Evolutionary conservation across 2,888 invertebrate species (phyloP), one percentile per base, ranked within the genome.

Genomic region (Desoria tigrina): DNA sequence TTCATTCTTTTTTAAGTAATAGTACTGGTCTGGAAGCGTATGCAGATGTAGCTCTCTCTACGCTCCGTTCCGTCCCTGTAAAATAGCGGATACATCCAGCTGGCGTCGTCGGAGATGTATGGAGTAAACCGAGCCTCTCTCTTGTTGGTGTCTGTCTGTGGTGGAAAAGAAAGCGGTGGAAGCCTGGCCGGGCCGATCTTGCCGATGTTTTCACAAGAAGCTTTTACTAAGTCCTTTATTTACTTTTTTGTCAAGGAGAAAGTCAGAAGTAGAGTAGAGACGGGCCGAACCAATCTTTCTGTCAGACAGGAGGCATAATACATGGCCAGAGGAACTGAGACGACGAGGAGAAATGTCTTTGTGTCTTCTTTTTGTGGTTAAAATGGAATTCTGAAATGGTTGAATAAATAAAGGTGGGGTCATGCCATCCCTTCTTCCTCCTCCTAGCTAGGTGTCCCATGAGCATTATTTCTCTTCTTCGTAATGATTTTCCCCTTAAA

Each of bases 361-460:
- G 57, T 57, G 42, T 57, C 57, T 57, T 57, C 57, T 57, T 23
- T 57, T 23, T 37, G 57, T 57, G 57, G 42, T 26, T 23, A 57
- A 57, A 57, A 42, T 57, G 57, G 57, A 57, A 57, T 37, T 57
- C 42, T 42, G 57, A 57, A 57, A 57, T 57, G 39, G 23, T 39
- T 57, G 57, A 57, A 57, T 57, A 57, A 57, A 57, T 57, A 57
- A 57, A 42, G 57, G 42, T 42, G 42, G 57, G 39, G 55, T 55
- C 32, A 55, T 32, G 32, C 32, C 32, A 18, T 28, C 55, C 51
- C 21, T 9, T 51, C 51, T 23, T 18, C 45, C 45, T 45, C n/a
- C 6, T 45, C 24, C 32, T 4, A 51, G 51, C 14, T 11, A 51
- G 23, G 51, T 51, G 26, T 51, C 51, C 51, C 51, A 24, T 21